Evolutionary conservation across 2,797 vertebrate genomes (phyloP).

Genomic region (Anguilla obscura): DNA sequence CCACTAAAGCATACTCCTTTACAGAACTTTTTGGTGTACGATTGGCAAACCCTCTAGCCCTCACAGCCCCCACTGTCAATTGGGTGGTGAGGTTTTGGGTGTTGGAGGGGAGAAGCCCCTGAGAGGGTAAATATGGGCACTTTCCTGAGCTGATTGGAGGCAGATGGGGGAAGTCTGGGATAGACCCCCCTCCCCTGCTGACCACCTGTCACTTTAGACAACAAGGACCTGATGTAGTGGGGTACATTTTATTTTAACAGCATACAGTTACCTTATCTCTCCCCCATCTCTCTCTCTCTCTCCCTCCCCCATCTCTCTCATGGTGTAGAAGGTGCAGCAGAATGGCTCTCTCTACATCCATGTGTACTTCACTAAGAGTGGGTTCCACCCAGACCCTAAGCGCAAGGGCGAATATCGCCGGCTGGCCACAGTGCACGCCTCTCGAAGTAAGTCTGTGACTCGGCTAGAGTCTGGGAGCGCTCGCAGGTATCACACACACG

Average conservation of each 20-base stretch:
- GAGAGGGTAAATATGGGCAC: not conserved
- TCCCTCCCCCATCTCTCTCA: not conserved
- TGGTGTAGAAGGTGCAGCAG: slow-evolving; percentile 77
- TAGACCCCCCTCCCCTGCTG: not conserved
- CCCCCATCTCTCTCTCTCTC: not conserved
- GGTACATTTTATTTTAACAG: not conserved
- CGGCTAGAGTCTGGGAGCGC: not conserved
- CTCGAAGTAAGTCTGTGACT: slow-evolving; percentile 78
- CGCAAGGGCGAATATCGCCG: slow-evolving; percentile 89
- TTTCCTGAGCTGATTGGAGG: not conserved
- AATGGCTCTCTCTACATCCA: slow-evolving; percentile 93
- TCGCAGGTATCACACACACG: too few relatives aligned
- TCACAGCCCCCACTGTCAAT: not conserved
- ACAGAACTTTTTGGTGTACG: not conserved
- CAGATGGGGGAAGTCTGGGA: not conserved
- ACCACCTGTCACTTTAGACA: not conserved
- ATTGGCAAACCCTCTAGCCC: not conserved
- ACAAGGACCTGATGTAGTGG: not conserved
- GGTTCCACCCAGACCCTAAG: slow-evolving; percentile 91
- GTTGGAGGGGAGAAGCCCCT: too few relatives aligned
- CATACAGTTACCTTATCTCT: too few relatives aligned
- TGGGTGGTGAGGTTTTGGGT: not conserved
- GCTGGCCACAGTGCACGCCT: slow-evolving; percentile 85
- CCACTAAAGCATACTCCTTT: not conserved
- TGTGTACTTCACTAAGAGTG: slow-evolving; percentile 94